Percentiles rank a stretch among this genome's conserved stretches.
phyloP scores from a whole-genome alignment of 2,797 vertebrate genomes.

The Linurgus olivaceus region DNA sequence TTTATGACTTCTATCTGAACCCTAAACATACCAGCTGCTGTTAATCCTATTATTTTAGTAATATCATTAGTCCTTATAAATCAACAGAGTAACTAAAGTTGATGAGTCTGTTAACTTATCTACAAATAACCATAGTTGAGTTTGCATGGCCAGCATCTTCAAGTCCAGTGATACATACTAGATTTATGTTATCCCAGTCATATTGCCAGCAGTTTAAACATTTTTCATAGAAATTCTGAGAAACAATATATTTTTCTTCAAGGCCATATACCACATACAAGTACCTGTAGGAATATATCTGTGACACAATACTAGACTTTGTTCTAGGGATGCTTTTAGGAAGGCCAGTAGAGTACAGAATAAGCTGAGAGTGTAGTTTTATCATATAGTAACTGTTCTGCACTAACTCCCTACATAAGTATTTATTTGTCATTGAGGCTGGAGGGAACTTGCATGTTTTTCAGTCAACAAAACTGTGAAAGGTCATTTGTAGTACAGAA shows the following conservation, averaged over 20 bases:
- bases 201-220: background rate
- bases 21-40: background rate
- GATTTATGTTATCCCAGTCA: background rate
- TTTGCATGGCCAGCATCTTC: background rate
- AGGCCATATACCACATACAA: background rate
- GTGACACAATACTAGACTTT: background rate
- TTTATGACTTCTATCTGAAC: background rate
- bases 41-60: background rate
- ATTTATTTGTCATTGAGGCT: background rate
- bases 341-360: background rate
- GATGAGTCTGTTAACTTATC: background rate
- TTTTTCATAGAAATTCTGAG: background rate
- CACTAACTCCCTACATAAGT: background rate
- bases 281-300: background rate
- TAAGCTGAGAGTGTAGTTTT: background rate
- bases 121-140: background rate
- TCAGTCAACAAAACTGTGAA: background rate
- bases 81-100: background rate
- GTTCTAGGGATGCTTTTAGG: background rate
- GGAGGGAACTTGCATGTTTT: background rate
- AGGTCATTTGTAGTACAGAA: background rate
- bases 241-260: background rate
- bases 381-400: background rate
- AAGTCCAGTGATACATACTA: background rate
- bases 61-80: background rate